Percentiles rank a stretch among this genome's conserved stretches.
These are phyloP conservation scores for Tribolium freemani DNA, from an alignment of 2,888 invertebrate genomes.

Conservation along the genomic window DNA sequence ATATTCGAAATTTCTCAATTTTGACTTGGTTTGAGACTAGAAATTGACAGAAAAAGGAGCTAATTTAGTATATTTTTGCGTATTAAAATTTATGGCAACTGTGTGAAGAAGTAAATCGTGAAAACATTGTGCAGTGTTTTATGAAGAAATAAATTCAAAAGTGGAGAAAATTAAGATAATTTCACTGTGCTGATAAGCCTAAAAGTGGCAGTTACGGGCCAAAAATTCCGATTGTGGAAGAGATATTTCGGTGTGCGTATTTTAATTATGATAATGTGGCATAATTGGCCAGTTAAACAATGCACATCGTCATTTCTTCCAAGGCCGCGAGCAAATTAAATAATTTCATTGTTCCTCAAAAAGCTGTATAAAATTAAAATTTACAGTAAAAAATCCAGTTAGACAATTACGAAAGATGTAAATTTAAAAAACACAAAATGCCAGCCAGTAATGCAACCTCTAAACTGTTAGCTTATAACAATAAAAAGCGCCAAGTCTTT, in stretches of 20 bases:
- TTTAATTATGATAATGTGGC: neutral
- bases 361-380: neutral
- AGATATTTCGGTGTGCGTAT: neutral
- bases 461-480: neutral
- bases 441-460: neutral
- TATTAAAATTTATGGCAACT: no score
- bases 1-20: no score
- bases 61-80: no score
- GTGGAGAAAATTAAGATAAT: no score
- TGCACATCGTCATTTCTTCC: neutral
- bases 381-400: conserved; percentile 6
- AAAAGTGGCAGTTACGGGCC: neutral
- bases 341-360: neutral
- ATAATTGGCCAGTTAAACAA: neutral
- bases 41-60: no score
- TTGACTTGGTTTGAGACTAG: no score
- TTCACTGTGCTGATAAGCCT: neutral
- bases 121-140: no score
- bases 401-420: neutral
- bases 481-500: conserved; percentile 1
- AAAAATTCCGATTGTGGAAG: neutral
- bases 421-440: neutral
- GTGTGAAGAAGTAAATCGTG: no score
- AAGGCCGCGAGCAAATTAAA: neutral
- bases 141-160: no score